These are phyloP conservation scores for Hassar affinis DNA, from an alignment of 2,113 vertebrate species.

Conservation along the genomic window DNA sequence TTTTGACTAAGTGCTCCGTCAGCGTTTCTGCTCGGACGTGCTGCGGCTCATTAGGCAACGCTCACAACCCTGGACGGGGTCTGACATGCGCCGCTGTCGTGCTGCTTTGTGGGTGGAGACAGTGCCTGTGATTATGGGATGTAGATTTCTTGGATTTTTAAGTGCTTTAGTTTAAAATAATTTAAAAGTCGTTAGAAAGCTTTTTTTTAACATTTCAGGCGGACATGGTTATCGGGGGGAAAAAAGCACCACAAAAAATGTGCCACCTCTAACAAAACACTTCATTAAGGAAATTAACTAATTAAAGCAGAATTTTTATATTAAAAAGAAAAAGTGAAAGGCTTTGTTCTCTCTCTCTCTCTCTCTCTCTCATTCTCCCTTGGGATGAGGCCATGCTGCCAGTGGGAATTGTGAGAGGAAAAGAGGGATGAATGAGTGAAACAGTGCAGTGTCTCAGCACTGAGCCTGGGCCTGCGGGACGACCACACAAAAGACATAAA, in stretches of 20 bases:
- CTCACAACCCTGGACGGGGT: not conserved
- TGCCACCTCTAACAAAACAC: not conserved
- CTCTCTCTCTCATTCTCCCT: not conserved
- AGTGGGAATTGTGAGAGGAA: conserved; percentile 9
- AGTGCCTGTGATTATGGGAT: no score
- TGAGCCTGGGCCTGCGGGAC: not conserved
- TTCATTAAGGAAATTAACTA: not conserved
- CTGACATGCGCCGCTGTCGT: not conserved
- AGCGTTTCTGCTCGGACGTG: not conserved
- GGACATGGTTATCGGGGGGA: no score
- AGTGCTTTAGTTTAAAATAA: not conserved
- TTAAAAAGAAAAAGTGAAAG: not conserved
- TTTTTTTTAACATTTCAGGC: not conserved
- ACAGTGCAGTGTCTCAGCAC: conserved; percentile 4
- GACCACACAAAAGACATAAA: conserved; percentile 16
- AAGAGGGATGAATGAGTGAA: conserved; percentile 31
- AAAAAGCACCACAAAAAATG: no score
- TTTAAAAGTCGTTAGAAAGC: no score
- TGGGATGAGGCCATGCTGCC: not conserved
- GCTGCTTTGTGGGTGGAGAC: not conserved
- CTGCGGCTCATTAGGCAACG: not conserved
- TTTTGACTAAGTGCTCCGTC: not conserved
- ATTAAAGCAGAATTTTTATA: not conserved
- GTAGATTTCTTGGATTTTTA: not conserved
- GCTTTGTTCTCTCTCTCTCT: conserved; percentile 10